Base-by-base conservation (phyloP, 2,113 vertebrate genomes). In the Nothocercus julius region DNA sequence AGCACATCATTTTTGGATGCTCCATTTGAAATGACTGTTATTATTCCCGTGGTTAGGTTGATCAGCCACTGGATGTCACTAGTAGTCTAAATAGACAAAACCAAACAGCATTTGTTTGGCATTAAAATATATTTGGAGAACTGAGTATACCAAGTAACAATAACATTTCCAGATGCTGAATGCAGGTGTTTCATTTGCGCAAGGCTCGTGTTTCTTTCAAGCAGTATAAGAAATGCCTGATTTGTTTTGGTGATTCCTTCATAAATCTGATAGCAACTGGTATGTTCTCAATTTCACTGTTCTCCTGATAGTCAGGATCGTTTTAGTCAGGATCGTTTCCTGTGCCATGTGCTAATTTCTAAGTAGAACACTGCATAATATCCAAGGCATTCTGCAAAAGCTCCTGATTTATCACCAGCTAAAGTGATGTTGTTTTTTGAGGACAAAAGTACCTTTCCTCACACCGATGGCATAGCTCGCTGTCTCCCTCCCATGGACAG, bases 1-100 rank as follows among this genome's bases (percentile, higher is more conserved):
- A 15, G 36, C 51, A 5, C 34, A n/a, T 28, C 2, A 14, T 80
- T 34, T 21, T 13, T n/a, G 61, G 75, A 28, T 1, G 1, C 49
- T 36, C 53, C 77, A 2, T 3, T 5, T 22, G 13, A 32, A 64
- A 36, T 0, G 47, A 15, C 7, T 7, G 51, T 6, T 53, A 1
- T 18, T n/a, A 6, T 5, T 59, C 12, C 76, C 86, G 88, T 91
- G 95, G 19, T 54, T 84, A 88, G 89, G 66, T 47, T 11, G 34
- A 51, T 61, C 90, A 82, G 78, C 96, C 96, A 84, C 95, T 96
- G 95, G 96, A 96, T 96, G 96, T 96, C 96, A 96, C 92, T 97
- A n/a, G 83, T 63, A n/a, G 88, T 79, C 94, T 79, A 78, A 67
- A 49, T 14, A 90, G 88, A 90, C 49, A 49, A 44, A 89, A 10